These are phyloP conservation scores for Castor canadensis DNA, from an alignment of 2,113 vertebrate species.

Conservation along the genomic window DNA sequence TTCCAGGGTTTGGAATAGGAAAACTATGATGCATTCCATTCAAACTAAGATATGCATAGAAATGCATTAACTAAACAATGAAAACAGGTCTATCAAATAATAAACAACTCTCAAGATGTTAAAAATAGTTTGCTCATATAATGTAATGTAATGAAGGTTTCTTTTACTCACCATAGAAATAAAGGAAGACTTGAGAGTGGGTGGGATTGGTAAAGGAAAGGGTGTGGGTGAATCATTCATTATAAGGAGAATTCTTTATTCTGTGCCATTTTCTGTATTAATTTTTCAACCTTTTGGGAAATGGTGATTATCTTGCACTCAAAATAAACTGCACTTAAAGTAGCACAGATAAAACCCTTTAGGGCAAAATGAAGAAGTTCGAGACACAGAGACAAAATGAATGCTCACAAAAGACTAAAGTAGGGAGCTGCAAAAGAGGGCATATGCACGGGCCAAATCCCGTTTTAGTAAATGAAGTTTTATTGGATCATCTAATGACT, in stretches of 20 bases:
- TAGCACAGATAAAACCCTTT: not conserved
- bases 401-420: constrained; percentile 6
- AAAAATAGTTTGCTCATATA: constrained; percentile 18
- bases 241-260: not conserved
- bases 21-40: not conserved
- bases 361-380: constrained; percentile 42
- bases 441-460: not conserved
- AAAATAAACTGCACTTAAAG: constrained; percentile 55
- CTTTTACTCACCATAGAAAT: constrained; percentile 51
- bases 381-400: constrained; percentile 36
- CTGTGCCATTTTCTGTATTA: constrained; percentile 48
- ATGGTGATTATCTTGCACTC: constrained; percentile 45
- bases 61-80: constrained; percentile 13
- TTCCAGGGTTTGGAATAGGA: constrained; percentile 1
- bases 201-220: not conserved
- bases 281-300: constrained; percentile 55
- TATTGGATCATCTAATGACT: not conserved
- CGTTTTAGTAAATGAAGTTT: constrained; percentile 34
- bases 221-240: not conserved
- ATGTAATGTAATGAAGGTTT: constrained; percentile 36
- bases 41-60: constrained; percentile 14
- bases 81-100: constrained; percentile 42
- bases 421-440: not conserved
- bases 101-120: not conserved
- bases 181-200: constrained; percentile 18